A percentile compares a stretch with the other conserved stretches of the same genome.
Conservation (phyloP, 2,888 invertebrate genomes). For the Loripinus fragilis region DNA sequence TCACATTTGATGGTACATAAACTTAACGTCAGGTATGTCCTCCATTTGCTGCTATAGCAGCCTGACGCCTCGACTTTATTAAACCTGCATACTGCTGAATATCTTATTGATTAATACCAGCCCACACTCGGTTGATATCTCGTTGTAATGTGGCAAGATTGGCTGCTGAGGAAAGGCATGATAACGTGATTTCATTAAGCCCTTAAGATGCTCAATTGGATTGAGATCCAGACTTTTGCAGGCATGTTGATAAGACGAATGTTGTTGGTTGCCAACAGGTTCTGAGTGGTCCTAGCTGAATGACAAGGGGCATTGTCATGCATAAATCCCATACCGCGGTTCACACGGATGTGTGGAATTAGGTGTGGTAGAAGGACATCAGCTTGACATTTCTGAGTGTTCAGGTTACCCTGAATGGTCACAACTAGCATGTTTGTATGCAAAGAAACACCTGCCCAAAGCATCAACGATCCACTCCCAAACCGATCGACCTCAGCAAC, state of each 20-base stretch:
- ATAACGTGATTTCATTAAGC: constrained; percentile 20
- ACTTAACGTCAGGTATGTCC: no score
- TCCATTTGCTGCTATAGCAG: constrained; percentile 27
- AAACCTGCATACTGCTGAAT: no score
- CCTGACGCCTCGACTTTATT: constrained; percentile 24
- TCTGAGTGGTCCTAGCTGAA: no score
- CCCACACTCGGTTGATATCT: constrained; percentile 13
- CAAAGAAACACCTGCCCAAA: constrained; percentile 35
- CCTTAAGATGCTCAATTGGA: constrained; percentile 33
- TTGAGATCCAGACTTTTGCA: constrained; percentile 26
- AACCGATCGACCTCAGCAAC: constrained; percentile 29
- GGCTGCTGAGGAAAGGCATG: background rate
- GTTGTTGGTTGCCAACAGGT: constrained; percentile 28
- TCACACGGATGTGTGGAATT: constrained; percentile 10
- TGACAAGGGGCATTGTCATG: constrained; percentile 44
- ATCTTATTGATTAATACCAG: constrained; percentile 14
- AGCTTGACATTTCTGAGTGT: constrained; percentile 18
- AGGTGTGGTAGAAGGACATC: constrained; percentile 24
- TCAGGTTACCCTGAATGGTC: constrained; percentile 17
- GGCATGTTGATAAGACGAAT: constrained; percentile 29
- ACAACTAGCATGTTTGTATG: constrained; percentile 26
- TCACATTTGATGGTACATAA: no score
- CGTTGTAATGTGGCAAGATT: constrained; percentile 21
- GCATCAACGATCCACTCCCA: constrained; percentile 28
- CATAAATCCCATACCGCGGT: constrained; percentile 27